phyloP scores from a whole-genome alignment of 1,140 invertebrate species.

The Apis cerana region DNA sequence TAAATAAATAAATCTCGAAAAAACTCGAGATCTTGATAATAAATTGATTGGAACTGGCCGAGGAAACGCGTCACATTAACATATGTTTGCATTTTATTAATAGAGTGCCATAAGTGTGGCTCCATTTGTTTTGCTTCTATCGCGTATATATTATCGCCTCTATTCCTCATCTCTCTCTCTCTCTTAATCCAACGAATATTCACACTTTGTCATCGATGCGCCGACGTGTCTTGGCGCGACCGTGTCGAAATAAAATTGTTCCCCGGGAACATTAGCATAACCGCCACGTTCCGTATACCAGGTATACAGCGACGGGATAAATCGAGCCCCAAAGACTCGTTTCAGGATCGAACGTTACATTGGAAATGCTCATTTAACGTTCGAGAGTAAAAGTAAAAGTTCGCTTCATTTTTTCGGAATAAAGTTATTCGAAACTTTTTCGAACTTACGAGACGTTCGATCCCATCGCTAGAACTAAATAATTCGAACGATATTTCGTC shows the following conservation, averaged over 20 bases:
- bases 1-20: background rate
- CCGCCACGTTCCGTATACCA: background rate
- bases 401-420: too few relatives aligned
- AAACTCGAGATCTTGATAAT: background rate
- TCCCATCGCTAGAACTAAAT: too few relatives aligned
- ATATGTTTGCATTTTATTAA: slow-evolving; percentile 45
- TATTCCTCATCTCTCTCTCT: background rate
- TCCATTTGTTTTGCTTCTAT: slow-evolving; percentile 38
- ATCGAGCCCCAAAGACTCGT: too few relatives aligned
- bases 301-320: background rate
- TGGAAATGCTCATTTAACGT: too few relatives aligned
- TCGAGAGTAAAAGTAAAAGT: too few relatives aligned
- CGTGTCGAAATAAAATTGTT: slow-evolving; percentile 35
- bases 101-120: slow-evolving; percentile 44
- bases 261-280: slow-evolving; percentile 33
- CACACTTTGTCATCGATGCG: slow-evolving; percentile 39
- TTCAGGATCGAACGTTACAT: too few relatives aligned
- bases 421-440: too few relatives aligned
- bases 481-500: too few relatives aligned
- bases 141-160: slow-evolving; percentile 34
- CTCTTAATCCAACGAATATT: slow-evolving; percentile 23
- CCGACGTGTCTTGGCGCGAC: slow-evolving; percentile 26
- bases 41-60: slow-evolving; percentile 28
- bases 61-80: slow-evolving; percentile 38
- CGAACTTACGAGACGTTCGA: too few relatives aligned